Base-by-base conservation (phyloP, 2,888 invertebrate species). In the Disparrhopalites patrizii region DNA sequence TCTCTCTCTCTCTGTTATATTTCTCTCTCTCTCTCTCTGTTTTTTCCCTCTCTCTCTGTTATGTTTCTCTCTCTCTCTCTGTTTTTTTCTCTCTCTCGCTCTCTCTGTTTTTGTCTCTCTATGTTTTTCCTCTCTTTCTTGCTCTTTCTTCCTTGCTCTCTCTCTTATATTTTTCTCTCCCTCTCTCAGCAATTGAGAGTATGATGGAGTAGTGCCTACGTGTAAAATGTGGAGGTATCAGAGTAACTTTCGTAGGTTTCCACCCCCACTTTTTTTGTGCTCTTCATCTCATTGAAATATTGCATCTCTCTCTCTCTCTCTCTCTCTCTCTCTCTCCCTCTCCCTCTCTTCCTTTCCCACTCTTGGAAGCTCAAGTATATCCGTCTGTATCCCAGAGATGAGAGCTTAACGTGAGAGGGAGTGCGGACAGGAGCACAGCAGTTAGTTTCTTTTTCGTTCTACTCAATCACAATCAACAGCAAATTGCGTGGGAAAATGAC, bases 401-500 rank as follows among this genome's bases (percentile, higher is more conserved):
- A n/a, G n/a, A n/a, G n/a, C n/a, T n/a, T n/a, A n/a, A n/a, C n/a
- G n/a, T n/a, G n/a, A n/a, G n/a, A n/a, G n/a, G n/a, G 20, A 43
- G 5, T 43, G 43, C 20, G 43, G n/a, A 43, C 43, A 43, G 43
- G n/a, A 43, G 43, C 43, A 43, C 8, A 10, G 43, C 15, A 43
- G 43, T 43, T 43, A 43, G 43, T 43, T 43, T 43, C 43, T 43
- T 43, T n/a, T 60, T 60, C 60, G 43, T 51, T 51, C 38, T 51
- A 58, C 65, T 65, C 57, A 65, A 65, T 66, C 51, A 68, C 65
- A 67, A 68, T 70, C 69, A 70, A 61, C 64, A 73, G 68, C 66
- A 73, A 73, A 73, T 73, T 71, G 70, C 72, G 73, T 73, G 73
- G 73, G 73, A 73, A 73, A 73, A 72, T 70, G 68, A 68, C 62